A percentile compares a stretch with the other conserved stretches of the same genome.
phyloP scores from a whole-genome alignment of 2,888 invertebrate species.

The Catonia carolina region DNA sequence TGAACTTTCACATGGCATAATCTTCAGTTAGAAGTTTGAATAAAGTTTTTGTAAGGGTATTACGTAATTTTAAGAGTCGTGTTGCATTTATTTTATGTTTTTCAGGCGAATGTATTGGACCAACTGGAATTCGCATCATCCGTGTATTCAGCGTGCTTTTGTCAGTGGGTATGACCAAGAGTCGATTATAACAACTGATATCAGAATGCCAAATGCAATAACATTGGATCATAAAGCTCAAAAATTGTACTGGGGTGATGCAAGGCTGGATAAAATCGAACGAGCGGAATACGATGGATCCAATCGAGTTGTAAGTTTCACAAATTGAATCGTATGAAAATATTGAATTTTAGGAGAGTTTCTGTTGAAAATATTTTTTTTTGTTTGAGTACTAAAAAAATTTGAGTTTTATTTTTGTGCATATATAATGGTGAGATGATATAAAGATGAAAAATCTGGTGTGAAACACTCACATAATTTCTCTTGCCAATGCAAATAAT shows the following conservation, averaged over 20 bases:
- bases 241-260: slow-evolving; percentile 80
- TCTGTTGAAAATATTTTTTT: not conserved
- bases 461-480: too few species aligned
- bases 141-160: slow-evolving; percentile 72
- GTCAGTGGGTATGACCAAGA: slow-evolving; percentile 59
- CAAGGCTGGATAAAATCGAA: slow-evolving; percentile 77
- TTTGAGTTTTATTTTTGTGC: not conserved
- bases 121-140: slow-evolving; percentile 77
- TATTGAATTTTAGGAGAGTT: not conserved
- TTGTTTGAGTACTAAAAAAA: not conserved
- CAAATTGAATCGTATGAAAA: too few species aligned
- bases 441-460: too few species aligned
- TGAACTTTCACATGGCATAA: too few species aligned
- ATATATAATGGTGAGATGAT: not conserved
- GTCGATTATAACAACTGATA: slow-evolving; percentile 66
- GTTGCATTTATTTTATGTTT: too few species aligned
- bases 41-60: too few species aligned
- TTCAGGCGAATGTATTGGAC: slow-evolving; percentile 73
- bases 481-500: too few species aligned
- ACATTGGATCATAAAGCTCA: slow-evolving; percentile 68
- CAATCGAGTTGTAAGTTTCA: slow-evolving; percentile 56
- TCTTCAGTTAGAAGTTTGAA: too few species aligned
- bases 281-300: slow-evolving; percentile 72
- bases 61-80: too few species aligned
- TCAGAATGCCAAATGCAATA: slow-evolving; percentile 80